Percentiles rank a stretch among this genome's conserved stretches.
phyloP scores from a whole-genome alignment of 2,113 vertebrate species.

The Camelus dromedarius region DNA sequence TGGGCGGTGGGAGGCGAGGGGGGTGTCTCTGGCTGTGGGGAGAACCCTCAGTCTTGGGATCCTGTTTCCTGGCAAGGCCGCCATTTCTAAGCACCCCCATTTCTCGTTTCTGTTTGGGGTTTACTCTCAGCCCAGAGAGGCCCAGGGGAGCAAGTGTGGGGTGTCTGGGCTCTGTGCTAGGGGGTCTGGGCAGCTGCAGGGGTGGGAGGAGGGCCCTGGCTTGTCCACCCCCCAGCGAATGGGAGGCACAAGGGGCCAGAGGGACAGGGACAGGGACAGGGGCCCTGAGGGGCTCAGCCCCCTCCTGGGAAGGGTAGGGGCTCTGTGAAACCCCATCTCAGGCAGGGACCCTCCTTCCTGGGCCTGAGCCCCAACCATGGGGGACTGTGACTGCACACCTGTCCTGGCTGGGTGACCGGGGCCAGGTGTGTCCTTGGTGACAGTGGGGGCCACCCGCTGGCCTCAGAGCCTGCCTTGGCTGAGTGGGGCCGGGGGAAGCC shows the following conservation, averaged over 20 bases:
- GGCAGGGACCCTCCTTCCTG: background rate
- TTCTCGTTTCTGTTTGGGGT: background rate
- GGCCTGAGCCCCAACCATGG: no score
- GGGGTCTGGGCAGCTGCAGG: no score
- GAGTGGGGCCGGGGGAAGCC: background rate
- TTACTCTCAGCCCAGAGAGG: background rate
- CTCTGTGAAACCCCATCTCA: background rate
- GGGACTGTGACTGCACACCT: background rate
- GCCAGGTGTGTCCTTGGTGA: background rate
- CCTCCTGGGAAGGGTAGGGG: accelerated
- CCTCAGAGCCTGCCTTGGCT: background rate
- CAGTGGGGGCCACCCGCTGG: accelerated
- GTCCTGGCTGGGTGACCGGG: background rate
- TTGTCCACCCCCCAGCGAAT: accelerated
- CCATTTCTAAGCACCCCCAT: background rate
- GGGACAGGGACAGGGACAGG: background rate
- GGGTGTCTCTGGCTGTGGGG: background rate
- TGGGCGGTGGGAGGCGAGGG: background rate
- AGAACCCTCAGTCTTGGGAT: background rate
- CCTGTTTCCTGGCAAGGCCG: background rate
- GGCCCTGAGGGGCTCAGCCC: background rate
- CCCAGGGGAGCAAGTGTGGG: background rate
- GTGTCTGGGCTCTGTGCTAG: background rate
- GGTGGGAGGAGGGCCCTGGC: background rate
- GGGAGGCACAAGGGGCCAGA: background rate